phyloP scores from a whole-genome alignment of 2,797 vertebrate genomes.

The Gymnothorax javanicus region DNA sequence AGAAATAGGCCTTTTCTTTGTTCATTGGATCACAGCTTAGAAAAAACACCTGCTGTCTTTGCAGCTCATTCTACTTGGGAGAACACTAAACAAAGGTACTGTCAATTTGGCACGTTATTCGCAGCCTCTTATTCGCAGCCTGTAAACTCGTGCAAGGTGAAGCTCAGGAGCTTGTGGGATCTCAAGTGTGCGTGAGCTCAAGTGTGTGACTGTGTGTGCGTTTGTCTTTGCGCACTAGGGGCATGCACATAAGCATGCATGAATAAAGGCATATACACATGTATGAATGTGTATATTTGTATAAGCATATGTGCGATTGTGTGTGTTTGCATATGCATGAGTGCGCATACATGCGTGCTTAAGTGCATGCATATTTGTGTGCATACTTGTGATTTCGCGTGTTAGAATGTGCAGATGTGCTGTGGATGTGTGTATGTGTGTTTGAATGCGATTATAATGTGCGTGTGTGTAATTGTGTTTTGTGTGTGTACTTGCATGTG shows the following conservation, averaged over 20 bases:
- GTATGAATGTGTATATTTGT: neutral
- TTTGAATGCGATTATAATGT: neutral
- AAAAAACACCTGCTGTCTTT: slow-evolving; percentile 3
- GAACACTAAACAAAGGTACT: neutral
- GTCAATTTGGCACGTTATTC: neutral
- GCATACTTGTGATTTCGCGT: neutral
- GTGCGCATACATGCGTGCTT: neutral
- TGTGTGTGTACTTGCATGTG: slow-evolving; percentile 3
- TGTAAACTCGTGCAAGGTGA: neutral
- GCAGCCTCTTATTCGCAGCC: neutral
- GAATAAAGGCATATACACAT: neutral
- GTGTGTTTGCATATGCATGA: neutral
- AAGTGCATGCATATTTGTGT: neutral
- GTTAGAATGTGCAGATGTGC: neutral
- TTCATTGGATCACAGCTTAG: neutral
- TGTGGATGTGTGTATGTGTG: slow-evolving; percentile 16
- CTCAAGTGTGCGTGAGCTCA: neutral
- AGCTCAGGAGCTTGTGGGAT: neutral
- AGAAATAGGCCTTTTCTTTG: neutral
- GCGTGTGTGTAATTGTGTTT: neutral
- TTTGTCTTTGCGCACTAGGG: neutral
- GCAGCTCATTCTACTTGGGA: neutral
- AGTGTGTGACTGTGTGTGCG: neutral
- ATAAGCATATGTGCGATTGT: slow-evolving; percentile 11
- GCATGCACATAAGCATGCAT: neutral